Evolutionary conservation across 2,113 vertebrate genomes (phyloP).

Genomic region (Anhinga rufa): DNA sequence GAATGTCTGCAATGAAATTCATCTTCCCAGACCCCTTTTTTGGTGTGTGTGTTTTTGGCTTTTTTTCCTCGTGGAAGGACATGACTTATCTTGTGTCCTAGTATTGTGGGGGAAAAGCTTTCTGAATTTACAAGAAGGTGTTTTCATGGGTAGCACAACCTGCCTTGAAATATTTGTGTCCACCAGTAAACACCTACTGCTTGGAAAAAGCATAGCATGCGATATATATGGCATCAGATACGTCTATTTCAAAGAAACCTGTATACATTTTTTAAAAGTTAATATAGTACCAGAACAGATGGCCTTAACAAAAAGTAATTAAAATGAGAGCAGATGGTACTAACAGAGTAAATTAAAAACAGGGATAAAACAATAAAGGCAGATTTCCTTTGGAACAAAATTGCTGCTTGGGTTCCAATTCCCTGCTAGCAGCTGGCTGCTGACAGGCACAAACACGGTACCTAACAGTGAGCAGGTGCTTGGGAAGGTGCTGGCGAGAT

Average conservation of each 20-base stretch:
- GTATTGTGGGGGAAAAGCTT: not conserved
- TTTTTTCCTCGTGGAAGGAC: not conserved
- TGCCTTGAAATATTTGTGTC: not conserved
- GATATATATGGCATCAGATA: not conserved
- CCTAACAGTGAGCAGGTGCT: not conserved
- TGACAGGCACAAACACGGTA: not conserved
- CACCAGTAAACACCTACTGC: not conserved
- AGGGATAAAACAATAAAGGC: not conserved
- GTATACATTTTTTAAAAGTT: not conserved
- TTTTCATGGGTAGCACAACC: not conserved
- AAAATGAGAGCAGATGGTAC: slow-evolving; percentile 6
- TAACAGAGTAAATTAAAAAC: not conserved
- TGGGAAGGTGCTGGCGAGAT: not conserved
- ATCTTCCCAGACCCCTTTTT: not conserved
- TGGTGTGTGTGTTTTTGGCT: no score
- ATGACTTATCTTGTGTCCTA: not conserved
- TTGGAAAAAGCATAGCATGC: not conserved
- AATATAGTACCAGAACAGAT: not conserved
- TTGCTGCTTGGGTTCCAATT: not conserved
- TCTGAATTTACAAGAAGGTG: not conserved
- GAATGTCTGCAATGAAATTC: not conserved
- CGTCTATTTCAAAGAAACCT: not conserved
- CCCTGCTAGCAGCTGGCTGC: slow-evolving; percentile 29
- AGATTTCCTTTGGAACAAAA: not conserved
- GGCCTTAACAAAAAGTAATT: not conserved